phyloP scores from a whole-genome alignment of 1,140 invertebrate species.

The Zaprionus inermis region DNA sequence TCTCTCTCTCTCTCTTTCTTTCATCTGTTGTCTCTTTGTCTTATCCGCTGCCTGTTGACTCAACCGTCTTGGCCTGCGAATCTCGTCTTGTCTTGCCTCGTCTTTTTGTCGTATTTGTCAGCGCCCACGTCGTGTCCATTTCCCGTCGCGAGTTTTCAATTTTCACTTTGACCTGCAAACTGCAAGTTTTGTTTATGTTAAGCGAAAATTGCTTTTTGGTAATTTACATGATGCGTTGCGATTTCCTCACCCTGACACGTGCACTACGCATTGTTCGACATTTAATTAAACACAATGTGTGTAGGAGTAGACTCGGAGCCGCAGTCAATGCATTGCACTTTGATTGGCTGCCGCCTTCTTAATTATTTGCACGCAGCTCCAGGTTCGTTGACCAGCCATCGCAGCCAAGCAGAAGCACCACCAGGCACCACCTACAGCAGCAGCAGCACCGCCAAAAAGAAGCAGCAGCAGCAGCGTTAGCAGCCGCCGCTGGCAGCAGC shows the following conservation, averaged over 20 bases:
- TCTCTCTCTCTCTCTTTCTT: conserved; percentile 34
- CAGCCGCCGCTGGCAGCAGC: conserved; percentile 44
- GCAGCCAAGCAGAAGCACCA: conserved; percentile 13
- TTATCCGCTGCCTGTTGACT: background rate
- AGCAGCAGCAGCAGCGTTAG: conserved; percentile 6
- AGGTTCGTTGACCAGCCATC: conserved; percentile 65
- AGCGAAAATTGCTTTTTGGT: conserved; percentile 61
- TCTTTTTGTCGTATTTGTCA: conserved; percentile 43
- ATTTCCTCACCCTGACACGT: conserved; percentile 64
- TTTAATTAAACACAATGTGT: conserved; percentile 67
- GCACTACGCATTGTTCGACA: conserved; percentile 58
- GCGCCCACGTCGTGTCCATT: conserved; percentile 57
- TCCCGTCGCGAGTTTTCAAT: conserved; percentile 61
- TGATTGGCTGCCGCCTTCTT: conserved; percentile 47
- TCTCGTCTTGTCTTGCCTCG: conserved; percentile 19
- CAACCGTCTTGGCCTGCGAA: background rate
- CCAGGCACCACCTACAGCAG: conserved; percentile 5
- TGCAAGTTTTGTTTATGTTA: conserved; percentile 56
- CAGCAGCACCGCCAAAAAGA: conserved; percentile 10
- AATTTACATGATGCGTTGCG: conserved; percentile 30
- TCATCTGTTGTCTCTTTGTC: background rate
- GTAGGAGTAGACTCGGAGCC: background rate
- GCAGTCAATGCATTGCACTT: conserved; percentile 36
- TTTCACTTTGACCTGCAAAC: conserved; percentile 41
- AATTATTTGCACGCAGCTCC: conserved; percentile 60